Evolutionary conservation across 2,888 invertebrate species (phyloP).

Genomic region (Phortica magna): DNA sequence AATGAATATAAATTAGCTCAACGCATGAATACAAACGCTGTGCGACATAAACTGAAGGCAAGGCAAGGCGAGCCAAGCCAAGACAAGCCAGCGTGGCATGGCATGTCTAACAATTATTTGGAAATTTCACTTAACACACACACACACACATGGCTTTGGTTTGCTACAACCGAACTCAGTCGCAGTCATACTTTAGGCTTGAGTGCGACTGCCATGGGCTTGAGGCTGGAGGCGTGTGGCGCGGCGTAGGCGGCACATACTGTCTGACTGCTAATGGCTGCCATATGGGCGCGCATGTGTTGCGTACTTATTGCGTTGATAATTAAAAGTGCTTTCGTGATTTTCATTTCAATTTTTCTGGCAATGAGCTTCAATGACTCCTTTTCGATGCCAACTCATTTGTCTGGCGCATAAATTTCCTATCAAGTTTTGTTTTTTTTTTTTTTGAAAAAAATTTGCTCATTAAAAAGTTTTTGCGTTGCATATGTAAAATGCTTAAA

Average conservation of each 20-base stretch:
- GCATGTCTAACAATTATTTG: conserved; percentile 39
- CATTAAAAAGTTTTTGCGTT: conserved; percentile 22
- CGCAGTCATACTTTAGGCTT: neutral
- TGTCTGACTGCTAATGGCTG: conserved; percentile 4
- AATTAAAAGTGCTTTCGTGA: conserved; percentile 45
- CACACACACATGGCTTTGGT: neutral
- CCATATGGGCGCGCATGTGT: conserved; percentile 28
- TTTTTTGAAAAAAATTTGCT: neutral
- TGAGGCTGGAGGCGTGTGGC: neutral
- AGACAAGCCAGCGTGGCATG: neutral
- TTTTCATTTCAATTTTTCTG: conserved; percentile 40
- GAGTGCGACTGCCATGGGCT: neutral
- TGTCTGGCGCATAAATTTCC: too few species aligned
- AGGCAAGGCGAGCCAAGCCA: neutral
- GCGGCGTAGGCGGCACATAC: conserved; percentile 21
- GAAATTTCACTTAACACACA: conserved; percentile 33
- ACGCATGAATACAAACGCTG: conserved; percentile 24
- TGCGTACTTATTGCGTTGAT: conserved; percentile 37
- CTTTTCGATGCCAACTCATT: neutral
- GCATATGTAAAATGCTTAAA: conserved; percentile 3
- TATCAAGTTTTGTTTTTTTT: neutral
- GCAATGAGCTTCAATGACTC: neutral
- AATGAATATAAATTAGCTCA: conserved; percentile 35
- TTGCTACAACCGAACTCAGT: neutral
- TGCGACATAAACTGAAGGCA: neutral